Base-by-base conservation (phyloP, 2,797 vertebrate genomes). In the Chaunax sp. region DNA sequence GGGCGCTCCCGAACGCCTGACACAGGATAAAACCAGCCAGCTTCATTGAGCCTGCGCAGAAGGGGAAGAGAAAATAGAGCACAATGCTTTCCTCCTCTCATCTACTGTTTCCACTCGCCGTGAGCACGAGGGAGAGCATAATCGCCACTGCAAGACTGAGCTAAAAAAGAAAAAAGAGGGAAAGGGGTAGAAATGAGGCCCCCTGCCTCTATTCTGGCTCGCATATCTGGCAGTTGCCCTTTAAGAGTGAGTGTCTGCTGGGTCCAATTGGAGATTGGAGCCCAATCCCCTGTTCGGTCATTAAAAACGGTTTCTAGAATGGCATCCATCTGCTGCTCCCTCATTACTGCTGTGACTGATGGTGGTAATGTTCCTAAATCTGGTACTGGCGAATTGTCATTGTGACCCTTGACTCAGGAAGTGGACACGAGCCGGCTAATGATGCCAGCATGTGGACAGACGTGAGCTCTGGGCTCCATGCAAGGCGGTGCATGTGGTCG, bases 261-360 rank as follows among this genome's bases (percentile, higher is more conserved):
- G 81, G 85, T 88, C 86, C 89, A 89, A 81, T 87, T 86, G 82
- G 80, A 85, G 72, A 82, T 61, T 18, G 78, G 56, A 85, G 88
- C 81, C 78, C 78, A 86, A 75, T 90, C 90, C 89, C 91, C 88
- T 84, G 86, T 89, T 80, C 66, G 86, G 89, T 91, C 90, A 92
- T 92, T 92, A 92, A 92, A 92, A 90, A 76, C 58, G 61, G 81
- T 83, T 91, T 86, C 86, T 81, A 83, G 83, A 90, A 88, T 87
- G 86, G 89, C 87, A 86, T 92, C 91, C 90, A 90, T 92, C 91
- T 92, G 91, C 90, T 88, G 86, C 87, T 84, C 77, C 75, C 91
- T 92, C 91, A 92, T 92, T 92, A 90, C 86, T 64, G 84, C 84
- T 22, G 88, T 91, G 90, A 92, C 85, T 83, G 85, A 92, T 90